Evolutionary conservation across 2,888 invertebrate genomes (phyloP), one percentile per base, ranked within the genome.

Genomic region (Tinea pellionella): DNA sequence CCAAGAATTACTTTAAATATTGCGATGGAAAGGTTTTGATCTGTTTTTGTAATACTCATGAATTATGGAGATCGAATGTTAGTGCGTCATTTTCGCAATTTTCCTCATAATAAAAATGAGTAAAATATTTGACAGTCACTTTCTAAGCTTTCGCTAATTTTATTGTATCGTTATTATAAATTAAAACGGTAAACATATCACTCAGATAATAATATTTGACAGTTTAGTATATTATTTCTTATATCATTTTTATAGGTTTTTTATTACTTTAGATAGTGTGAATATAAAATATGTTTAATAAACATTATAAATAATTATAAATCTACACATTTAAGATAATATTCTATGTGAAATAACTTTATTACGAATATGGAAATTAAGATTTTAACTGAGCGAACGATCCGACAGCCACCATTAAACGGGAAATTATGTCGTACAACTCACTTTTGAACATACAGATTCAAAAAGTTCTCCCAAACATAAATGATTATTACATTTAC

Each of bases 11-110:
- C 71, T 69, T 68, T 69, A 72, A 62, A 24, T 24, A 37, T 68
- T 71, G 69, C 71, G 41, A 59, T 59, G 19, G 42, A 59, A 73
- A 69, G 68, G 67, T 68, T 67, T 71, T 69, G 67, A 71, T 75
- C 71, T 71, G 68, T 68, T 77, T 68, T 69, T 63, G 72, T 73
- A 72, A 74, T 75, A 70, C 71, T 66, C 71, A 76, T 73, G 75
- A 73, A 81, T 83, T 80, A 78, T 78, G 73, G 63, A 77, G 73
- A 77, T 73, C 68, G 4, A 12, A 24, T 29, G 7, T 29, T 16
- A 8, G 16, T 9, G 57, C 57, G 19, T 13, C 57, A n/a, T 32
- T 13, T 24, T 32, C 57, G 32, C 53, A 53, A 47, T 53, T 53
- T 53, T 51, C 6, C 19, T 12, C 19, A 53, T 53, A 53, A 53